These are phyloP conservation scores for Ernsta delagoae DNA, from an alignment of 2,888 invertebrate species.

Conservation along the genomic window DNA sequence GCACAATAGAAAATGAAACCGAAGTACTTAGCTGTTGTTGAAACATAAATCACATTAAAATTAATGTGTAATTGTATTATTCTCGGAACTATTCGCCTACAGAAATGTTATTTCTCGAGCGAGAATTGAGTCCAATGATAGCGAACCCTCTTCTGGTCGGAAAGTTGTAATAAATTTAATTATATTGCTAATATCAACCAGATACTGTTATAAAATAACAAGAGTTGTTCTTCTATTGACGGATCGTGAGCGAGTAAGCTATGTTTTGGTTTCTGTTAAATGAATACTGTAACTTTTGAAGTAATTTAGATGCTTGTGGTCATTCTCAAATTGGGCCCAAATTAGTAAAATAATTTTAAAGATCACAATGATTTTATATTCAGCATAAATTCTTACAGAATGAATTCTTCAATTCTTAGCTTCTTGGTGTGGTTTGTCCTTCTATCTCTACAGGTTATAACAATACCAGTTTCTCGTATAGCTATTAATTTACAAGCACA, in stretches of 20 bases:
- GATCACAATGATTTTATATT: too few relatives aligned
- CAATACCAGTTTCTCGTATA: too few relatives aligned
- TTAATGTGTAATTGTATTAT: constrained; percentile 15
- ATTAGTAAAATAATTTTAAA: too few relatives aligned
- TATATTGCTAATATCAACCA: constrained; percentile 13
- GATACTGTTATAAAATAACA: constrained; percentile 8
- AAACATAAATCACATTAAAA: constrained; percentile 18
- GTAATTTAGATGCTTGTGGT: too few relatives aligned
- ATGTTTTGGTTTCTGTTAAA: too few relatives aligned
- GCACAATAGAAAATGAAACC: neutral
- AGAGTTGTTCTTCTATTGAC: neutral
- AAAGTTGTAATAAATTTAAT: constrained; percentile 21
- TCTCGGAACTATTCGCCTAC: constrained; percentile 1
- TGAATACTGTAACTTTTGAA: too few relatives aligned
- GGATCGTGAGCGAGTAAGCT: neutral
- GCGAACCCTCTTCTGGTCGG: constrained; percentile 16
- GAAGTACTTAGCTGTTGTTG: neutral
- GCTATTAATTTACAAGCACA: too few relatives aligned
- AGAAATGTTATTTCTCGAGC: neutral
- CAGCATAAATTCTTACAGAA: too few relatives aligned
- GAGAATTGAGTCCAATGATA: constrained; percentile 8
- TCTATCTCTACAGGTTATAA: too few relatives aligned
- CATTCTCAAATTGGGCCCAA: too few relatives aligned
- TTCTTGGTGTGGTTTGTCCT: too few relatives aligned
- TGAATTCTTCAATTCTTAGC: too few relatives aligned